Conservation (phyloP, 2,888 invertebrate genomes). For the Lysandra bellargus region DNA sequence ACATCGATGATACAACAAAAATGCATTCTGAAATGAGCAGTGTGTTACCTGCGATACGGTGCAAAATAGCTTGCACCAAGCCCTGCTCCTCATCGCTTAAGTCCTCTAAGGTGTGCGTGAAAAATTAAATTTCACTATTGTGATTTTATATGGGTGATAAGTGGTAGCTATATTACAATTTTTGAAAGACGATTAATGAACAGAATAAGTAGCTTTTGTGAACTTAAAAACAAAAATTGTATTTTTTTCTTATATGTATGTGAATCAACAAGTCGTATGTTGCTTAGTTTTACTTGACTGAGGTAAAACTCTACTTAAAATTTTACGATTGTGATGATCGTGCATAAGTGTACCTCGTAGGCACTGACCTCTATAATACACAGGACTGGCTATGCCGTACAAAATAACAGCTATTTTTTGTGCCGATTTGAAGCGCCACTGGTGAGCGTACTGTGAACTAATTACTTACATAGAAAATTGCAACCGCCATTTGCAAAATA, state of each 20-base stretch:
- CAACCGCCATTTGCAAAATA: no score
- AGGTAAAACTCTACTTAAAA: not conserved
- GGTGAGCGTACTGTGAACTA: no score
- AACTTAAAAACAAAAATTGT: not conserved
- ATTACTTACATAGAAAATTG: no score
- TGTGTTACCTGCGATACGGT: slow-evolving; percentile 67
- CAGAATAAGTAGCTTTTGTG: not conserved
- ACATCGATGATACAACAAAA: slow-evolving; percentile 3
- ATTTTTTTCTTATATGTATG: not conserved
- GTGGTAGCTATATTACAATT: not conserved
- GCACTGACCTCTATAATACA: no score
- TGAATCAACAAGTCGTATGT: not conserved
- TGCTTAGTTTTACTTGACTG: not conserved
- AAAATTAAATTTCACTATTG: slow-evolving; percentile 42
- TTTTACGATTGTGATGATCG: not conserved
- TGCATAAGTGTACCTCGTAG: not conserved
- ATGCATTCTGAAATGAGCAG: not conserved
- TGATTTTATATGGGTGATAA: slow-evolving; percentile 33
- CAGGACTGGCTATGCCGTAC: no score
- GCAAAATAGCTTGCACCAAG: slow-evolving; percentile 68
- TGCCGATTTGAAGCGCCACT: no score
- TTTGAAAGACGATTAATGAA: not conserved
- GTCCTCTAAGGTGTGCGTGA: slow-evolving; percentile 64
- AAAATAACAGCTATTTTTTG: no score
- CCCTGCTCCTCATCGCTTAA: slow-evolving; percentile 59